Evolutionary conservation across 2,113 vertebrate species (phyloP).

Genomic region (Ivindomyrus marchei): DNA sequence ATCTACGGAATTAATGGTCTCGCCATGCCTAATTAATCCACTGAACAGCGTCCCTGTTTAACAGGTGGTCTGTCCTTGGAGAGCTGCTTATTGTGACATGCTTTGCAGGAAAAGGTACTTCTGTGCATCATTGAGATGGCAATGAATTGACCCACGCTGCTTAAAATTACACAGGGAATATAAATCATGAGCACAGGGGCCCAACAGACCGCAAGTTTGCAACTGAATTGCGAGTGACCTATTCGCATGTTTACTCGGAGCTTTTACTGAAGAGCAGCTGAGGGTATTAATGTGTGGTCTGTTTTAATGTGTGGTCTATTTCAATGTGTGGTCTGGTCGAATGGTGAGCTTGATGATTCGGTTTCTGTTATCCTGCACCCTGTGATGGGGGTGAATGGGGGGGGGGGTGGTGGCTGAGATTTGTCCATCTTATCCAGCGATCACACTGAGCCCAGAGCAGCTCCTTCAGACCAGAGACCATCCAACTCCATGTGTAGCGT

Average conservation of each 20-base stretch:
- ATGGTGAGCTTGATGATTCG: not conserved
- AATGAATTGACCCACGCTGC: not conserved
- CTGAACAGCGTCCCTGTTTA: not conserved
- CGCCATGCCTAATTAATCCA: conserved; percentile 9
- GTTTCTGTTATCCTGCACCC: not conserved
- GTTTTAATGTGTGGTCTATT: not conserved
- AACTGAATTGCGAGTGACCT: not conserved
- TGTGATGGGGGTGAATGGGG: not conserved
- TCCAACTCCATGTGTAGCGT: not conserved
- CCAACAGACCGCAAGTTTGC: not conserved
- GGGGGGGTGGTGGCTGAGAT: not conserved
- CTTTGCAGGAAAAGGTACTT: conserved; percentile 9
- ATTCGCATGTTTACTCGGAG: not conserved
- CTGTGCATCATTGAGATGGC: not conserved
- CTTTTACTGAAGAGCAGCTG: not conserved
- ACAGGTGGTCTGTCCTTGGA: conserved; percentile 1
- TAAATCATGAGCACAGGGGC: not conserved
- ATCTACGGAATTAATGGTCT: conserved; percentile 1
- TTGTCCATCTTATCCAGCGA: not conserved
- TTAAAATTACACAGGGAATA: not conserved
- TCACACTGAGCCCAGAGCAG: not conserved
- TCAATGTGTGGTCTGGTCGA: not conserved
- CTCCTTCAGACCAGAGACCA: not conserved
- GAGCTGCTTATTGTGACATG: conserved; percentile 1
- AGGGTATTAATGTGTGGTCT: not conserved